Conservation (phyloP, 2,888 invertebrate genomes). For the Conus canariensis region DNA sequence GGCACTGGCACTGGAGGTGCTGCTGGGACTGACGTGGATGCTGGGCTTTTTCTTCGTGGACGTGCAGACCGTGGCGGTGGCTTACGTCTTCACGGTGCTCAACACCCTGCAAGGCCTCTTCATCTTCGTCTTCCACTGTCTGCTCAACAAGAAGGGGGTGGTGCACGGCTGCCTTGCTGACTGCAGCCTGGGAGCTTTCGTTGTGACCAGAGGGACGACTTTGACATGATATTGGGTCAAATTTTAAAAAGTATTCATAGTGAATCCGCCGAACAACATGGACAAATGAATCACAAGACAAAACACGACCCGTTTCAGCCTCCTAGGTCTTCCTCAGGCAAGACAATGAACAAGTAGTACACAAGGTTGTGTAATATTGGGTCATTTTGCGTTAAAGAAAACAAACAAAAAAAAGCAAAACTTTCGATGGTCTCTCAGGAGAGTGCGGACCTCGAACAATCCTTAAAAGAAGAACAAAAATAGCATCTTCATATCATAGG, state of each 20-base stretch:
- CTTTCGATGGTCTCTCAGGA: too few relatives aligned
- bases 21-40: slow-evolving; percentile 66
- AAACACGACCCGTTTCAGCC: too few relatives aligned
- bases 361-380: too few relatives aligned
- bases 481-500: too few relatives aligned
- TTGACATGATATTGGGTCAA: not conserved
- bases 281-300: too few relatives aligned
- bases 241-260: not conserved
- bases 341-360: too few relatives aligned
- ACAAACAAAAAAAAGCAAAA: too few relatives aligned
- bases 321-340: too few relatives aligned
- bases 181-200: not conserved
- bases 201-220: not conserved
- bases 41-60: slow-evolving; percentile 71
- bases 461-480: too few relatives aligned
- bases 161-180: not conserved
- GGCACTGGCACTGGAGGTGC: slow-evolving; percentile 55
- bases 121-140: slow-evolving; percentile 72
- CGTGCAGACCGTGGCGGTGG: slow-evolving; percentile 64
- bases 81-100: slow-evolving; percentile 70
- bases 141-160: slow-evolving; percentile 69
- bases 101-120: slow-evolving; percentile 73
- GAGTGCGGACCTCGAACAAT: too few relatives aligned
- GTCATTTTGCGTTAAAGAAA: too few relatives aligned
- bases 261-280: too few relatives aligned